phyloP scores from a whole-genome alignment of 1,140 invertebrate species.

The Ericerus pela region DNA sequence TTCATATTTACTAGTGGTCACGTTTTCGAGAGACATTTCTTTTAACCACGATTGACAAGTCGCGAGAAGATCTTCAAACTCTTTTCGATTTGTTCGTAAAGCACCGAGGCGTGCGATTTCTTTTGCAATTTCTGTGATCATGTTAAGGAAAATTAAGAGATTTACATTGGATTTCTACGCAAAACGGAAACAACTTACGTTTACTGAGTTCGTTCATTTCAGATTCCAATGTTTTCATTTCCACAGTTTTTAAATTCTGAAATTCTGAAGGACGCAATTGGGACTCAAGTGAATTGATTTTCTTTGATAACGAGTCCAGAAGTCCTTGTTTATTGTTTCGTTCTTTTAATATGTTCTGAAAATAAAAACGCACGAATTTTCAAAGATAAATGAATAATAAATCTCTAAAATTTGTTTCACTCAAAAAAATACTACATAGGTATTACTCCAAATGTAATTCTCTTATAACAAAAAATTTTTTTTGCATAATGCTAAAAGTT shows the following conservation, averaged over 20 bases:
- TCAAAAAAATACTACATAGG: no score
- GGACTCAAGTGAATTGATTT: slow-evolving; percentile 62
- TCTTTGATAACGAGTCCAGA: slow-evolving; percentile 64
- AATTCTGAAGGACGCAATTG: slow-evolving; percentile 70
- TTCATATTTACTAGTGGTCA: slow-evolving; percentile 10
- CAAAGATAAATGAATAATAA: background rate
- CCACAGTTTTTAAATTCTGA: slow-evolving; percentile 45
- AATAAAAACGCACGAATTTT: slow-evolving; percentile 13
- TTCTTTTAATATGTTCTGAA: slow-evolving; percentile 56
- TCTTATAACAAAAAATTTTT: no score
- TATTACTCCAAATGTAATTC: no score
- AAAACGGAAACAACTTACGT: background rate
- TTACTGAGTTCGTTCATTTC: slow-evolving; percentile 23
- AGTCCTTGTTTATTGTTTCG: slow-evolving; percentile 66
- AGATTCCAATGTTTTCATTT: slow-evolving; percentile 43
- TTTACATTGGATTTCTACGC: background rate
- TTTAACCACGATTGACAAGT: slow-evolving; percentile 10
- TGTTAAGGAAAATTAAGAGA: background rate
- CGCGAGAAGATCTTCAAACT: slow-evolving; percentile 7
- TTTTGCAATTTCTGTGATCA: background rate
- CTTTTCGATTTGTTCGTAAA: background rate
- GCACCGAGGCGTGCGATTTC: background rate
- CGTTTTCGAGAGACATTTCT: background rate
- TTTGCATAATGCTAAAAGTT: no score
- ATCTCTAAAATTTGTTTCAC: no score